Evolutionary conservation across 2,797 vertebrate genomes (phyloP), one percentile per base, ranked within the genome.

Genomic region (Karalla daura): DNA sequence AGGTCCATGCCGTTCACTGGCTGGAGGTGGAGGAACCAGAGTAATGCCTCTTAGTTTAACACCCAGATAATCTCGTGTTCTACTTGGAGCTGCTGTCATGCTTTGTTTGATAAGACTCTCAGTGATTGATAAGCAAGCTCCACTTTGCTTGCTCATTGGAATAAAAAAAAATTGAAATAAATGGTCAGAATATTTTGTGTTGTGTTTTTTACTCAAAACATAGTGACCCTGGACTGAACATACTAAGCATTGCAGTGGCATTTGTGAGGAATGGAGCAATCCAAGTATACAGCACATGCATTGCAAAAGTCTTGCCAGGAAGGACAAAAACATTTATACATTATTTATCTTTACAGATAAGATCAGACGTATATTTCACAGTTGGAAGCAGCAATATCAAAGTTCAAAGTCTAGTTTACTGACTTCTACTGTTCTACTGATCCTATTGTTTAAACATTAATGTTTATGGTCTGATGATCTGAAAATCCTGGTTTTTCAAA

Each of bases 31-130:
- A 87, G 59, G 84, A 88, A 91, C 68, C 62, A 51, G 70, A 66
- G 69, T 93, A 92, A 93, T 87, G 71, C 91, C 76, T 88, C 89
- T 93, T 92, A 93, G 84, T 80, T 85, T 92, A 93, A 94, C 91
- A 91, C 90, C 87, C 79, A 84, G 86, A 85, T 92, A 91, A 94
- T 87, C 91, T 86, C 69, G 60, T 90, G 77, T 80, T 89, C 80
- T 74, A 74, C 86, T 86, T 79, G 53, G 47, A 80, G 72, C 66
- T 80, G 59, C 76, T 87, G 89, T 85, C 84, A 88, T 81, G 59
- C 75, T 90, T 83, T 85, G 80, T 88, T 87, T 86, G 77, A 84
- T 84, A 81, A 88, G 76, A 67, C 62, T 49, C 18, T 43, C 49
- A 56, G 40, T 82, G 79, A 87, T 20, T 80, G 76, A 76, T 72